Evolutionary conservation across 2,113 vertebrate genomes (phyloP).

Genomic region (Plecturocebus donacophilus): DNA sequence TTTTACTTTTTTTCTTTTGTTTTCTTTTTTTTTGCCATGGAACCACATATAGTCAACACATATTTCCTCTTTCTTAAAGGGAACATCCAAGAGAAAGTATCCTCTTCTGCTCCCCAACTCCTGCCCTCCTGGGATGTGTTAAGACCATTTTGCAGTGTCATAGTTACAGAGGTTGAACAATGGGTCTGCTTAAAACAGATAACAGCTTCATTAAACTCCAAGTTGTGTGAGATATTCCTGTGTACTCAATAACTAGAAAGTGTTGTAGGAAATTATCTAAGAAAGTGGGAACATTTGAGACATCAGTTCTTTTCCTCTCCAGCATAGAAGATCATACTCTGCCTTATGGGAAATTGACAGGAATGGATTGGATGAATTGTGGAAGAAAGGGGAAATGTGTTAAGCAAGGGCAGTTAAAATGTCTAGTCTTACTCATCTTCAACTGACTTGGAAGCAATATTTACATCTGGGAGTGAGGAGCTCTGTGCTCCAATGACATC

Average conservation of each 20-base stretch:
- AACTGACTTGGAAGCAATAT: background rate
- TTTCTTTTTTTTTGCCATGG: background rate
- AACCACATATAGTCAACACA: too few relatives aligned
- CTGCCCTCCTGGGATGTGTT: background rate
- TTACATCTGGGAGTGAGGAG: background rate
- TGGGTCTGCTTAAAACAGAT: constrained; percentile 59
- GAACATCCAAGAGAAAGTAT: background rate
- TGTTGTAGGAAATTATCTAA: background rate
- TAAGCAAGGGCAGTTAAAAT: background rate
- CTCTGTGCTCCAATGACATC: background rate
- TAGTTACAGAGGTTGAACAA: background rate
- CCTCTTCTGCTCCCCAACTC: background rate
- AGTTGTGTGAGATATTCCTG: background rate
- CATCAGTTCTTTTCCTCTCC: background rate
- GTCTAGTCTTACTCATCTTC: background rate
- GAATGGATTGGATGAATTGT: background rate
- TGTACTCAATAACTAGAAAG: background rate
- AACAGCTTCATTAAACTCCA: background rate
- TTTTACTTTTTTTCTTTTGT: background rate
- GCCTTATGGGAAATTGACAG: background rate
- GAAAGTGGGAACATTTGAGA: background rate
- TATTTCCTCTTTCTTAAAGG: background rate
- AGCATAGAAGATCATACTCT: background rate
- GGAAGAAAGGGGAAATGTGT: background rate
- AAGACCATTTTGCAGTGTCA: constrained; percentile 1